Base-by-base conservation (phyloP, 1,140 invertebrate genomes). In the Drosophila insularis region DNA sequence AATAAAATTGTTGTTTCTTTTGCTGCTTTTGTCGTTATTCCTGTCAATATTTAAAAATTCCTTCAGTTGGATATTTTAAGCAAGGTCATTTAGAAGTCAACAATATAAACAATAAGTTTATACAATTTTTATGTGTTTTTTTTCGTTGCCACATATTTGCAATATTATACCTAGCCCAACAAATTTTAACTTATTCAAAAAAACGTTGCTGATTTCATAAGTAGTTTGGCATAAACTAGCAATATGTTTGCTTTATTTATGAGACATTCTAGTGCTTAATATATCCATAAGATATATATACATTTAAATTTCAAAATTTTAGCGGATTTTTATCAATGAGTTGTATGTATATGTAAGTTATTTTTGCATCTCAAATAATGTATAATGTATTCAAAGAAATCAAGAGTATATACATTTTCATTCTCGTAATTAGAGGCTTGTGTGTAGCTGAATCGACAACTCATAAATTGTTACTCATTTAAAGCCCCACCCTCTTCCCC, bases 41-140 rank as follows among this genome's bases (percentile, higher is more conserved):
- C 53, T 56, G 43, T 21, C 43, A 50, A 50, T 21, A 21, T 50
- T 50, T n/a, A 50, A 50, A 21, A 50, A 21, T 21, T 17, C 50
- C 55, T 64, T 46, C 31, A 54, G 68, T 63, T 35, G 7, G 2
- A 5, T 35, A 27, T 56, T 56, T 66, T 17, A 43, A n/a, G 23
- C 68, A 87, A 87, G 84, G 82, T 87, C 82, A 69, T 69, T 77
- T 87, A 71, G 66, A 86, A 87, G 81, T 86, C 81, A 81, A 31
- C 43, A 54, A 59, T 68, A 76, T 81, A 87, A 78, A 87, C 75
- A 87, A 81, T 73, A 72, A 39, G 71, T 10, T 58, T 58, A 67
- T 72, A 27, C 27, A 27, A 27, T 27, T 27, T 64, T 3, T 53
- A 13, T 13, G 32, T 46, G 1, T 17, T 66, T 61, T 35, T 67